These are phyloP conservation scores for Pseudanteris insignis DNA, from an alignment of 2,888 invertebrate genomes.

Conservation along the genomic window DNA sequence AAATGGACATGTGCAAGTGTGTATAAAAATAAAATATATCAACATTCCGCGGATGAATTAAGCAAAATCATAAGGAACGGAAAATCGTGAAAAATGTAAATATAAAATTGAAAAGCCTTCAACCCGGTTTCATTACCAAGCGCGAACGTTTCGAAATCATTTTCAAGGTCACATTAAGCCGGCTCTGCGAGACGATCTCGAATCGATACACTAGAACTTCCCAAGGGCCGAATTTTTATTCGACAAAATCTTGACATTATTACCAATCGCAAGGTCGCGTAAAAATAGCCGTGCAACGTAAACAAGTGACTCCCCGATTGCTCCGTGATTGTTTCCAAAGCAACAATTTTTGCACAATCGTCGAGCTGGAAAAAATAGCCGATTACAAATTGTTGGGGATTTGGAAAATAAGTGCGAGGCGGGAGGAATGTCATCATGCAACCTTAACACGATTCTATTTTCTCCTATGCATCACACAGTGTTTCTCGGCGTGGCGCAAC, in stretches of 20 bases:
- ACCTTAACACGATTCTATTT: slow-evolving; percentile 67
- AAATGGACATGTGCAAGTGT: too few species aligned
- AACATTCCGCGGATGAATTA: too few species aligned
- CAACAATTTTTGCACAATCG: slow-evolving; percentile 15
- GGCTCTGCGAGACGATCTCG: not conserved
- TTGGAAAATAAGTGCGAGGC: slow-evolving; percentile 35
- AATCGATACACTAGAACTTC: not conserved
- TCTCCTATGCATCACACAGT: slow-evolving; percentile 57
- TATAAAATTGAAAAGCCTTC: too few species aligned
- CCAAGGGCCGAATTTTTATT: slow-evolving; percentile 8
- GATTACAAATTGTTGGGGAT: slow-evolving; percentile 39
- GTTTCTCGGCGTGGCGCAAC: slow-evolving; percentile 50
- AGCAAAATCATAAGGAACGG: too few species aligned
- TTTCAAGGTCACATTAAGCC: not conserved
- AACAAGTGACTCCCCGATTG: slow-evolving; percentile 6
- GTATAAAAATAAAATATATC: too few species aligned
- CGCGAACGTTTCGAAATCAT: too few species aligned
- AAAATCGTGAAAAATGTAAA: too few species aligned
- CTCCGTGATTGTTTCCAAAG: slow-evolving; percentile 13
- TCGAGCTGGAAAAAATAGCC: slow-evolving; percentile 40
- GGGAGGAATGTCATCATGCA: slow-evolving; percentile 51
- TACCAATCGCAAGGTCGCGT: slow-evolving; percentile 25
- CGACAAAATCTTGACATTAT: slow-evolving; percentile 35
- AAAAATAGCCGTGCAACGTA: slow-evolving; percentile 17
- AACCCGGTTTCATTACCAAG: too few species aligned